Percentiles rank a stretch among this genome's conserved stretches.
Conservation (phyloP, 2,888 invertebrate genomes). For the Temnothorax unifasciatus region DNA sequence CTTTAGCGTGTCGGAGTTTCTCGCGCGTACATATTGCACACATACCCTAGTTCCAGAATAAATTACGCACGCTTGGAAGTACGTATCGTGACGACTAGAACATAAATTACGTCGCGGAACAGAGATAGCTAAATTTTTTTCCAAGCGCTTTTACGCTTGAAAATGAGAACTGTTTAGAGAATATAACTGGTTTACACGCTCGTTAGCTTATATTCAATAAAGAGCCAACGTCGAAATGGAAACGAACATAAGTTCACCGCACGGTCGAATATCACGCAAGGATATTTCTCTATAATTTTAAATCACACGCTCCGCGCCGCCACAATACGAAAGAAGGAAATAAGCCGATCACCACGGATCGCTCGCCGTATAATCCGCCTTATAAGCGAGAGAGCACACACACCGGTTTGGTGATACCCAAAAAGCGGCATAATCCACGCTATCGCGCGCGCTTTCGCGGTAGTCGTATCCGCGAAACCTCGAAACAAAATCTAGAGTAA, state of each 20-base stretch:
- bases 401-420: constrained; percentile 23
- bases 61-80: constrained; percentile 33
- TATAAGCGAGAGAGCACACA: constrained; percentile 24
- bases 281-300: constrained; percentile 1
- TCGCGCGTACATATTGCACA: constrained; percentile 9
- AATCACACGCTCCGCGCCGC: not conserved
- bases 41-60: constrained; percentile 22
- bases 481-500: constrained; percentile 38
- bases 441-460: constrained; percentile 5
- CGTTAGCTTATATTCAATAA: constrained; percentile 15
- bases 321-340: constrained; percentile 26
- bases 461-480: constrained; percentile 22
- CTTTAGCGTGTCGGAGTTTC: constrained; percentile 35
- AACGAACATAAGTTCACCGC: not conserved
- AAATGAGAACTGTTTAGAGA: constrained; percentile 14
- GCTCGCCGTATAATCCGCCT: constrained; percentile 25
- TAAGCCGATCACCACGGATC: constrained; percentile 17
- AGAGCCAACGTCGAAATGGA: not conserved
- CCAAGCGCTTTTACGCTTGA: not conserved
- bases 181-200: constrained; percentile 5
- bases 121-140: constrained; percentile 8
- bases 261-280: not conserved
- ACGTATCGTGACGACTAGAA: constrained; percentile 19
- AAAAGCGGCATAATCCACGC: constrained; percentile 25
- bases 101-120: constrained; percentile 15